Conservation (phyloP, 2,888 invertebrate species). For the Liopterus haemorrhoidalis region DNA sequence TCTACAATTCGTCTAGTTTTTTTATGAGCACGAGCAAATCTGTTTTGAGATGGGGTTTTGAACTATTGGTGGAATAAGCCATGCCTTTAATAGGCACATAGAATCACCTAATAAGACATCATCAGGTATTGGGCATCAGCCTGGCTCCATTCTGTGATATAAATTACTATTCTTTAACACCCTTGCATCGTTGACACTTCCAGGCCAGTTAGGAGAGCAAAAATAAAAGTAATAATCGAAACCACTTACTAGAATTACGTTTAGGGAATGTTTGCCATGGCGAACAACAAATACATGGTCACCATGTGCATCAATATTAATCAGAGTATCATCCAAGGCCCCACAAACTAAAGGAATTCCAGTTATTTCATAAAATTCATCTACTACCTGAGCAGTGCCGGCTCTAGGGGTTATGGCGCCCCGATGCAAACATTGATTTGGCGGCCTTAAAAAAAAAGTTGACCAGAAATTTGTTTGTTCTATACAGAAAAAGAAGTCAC, state of each 20-base stretch:
- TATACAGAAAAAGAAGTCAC: no score
- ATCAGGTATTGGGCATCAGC: not conserved
- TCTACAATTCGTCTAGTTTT: no score
- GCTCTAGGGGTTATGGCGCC: no score
- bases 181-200: constrained; percentile 4
- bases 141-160: not conserved
- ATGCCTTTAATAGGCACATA: no score
- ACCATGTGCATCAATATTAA: not conserved
- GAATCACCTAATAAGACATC: not conserved
- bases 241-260: constrained; percentile 2
- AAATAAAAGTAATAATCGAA: constrained; percentile 1
- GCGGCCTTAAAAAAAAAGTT: no score
- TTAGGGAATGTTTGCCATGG: constrained; percentile 2
- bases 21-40: no score
- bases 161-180: constrained; percentile 6
- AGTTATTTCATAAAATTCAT: not conserved
- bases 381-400: not conserved
- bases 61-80: no score
- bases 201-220: not conserved
- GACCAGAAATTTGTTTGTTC: no score
- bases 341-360: not conserved
- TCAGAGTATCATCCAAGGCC: not conserved
- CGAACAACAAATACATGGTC: no score
- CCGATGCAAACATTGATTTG: no score
- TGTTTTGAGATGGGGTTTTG: no score